Percentiles rank a stretch among this genome's conserved stretches.
Evolutionary conservation across 1,140 invertebrate species (phyloP).

Genomic region (Drosophila busckii): DNA sequence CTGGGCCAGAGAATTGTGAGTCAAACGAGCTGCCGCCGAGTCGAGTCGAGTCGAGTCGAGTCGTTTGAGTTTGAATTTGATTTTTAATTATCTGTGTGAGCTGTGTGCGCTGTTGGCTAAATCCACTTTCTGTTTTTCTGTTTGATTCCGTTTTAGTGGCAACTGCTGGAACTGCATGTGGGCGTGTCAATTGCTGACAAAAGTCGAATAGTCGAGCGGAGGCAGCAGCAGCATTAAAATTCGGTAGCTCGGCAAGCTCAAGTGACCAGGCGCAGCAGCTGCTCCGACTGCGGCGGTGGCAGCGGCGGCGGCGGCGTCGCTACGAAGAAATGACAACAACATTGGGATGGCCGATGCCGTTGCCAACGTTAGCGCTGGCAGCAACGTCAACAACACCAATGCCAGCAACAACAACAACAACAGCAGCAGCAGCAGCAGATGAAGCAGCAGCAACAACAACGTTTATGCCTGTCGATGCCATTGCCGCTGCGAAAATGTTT

Average conservation of each 20-base stretch:
- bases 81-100: constrained; percentile 30
- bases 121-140: constrained; percentile 11
- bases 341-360: no score
- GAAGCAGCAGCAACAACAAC: background rate
- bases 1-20: no score
- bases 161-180: constrained; percentile 11
- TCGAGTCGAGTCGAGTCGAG: no score
- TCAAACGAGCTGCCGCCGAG: no score
- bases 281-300: background rate
- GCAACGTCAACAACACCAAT: no score
- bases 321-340: no score
- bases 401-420: no score
- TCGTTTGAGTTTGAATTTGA: constrained; percentile 20
- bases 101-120: background rate
- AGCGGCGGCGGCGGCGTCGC: no score
- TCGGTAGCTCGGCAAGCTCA: constrained; percentile 15
- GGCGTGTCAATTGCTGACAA: constrained; percentile 14
- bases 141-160: constrained; percentile 4
- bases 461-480: constrained; percentile 26
- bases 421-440: background rate
- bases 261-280: constrained; percentile 5
- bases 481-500: constrained; percentile 61
- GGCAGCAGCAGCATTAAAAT: constrained; percentile 25
- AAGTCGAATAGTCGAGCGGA: constrained; percentile 25
- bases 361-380: no score